A percentile compares a stretch with the other conserved stretches of the same genome.
Evolutionary conservation across 2,113 vertebrate genomes (phyloP).

Genomic region (Pungitius pungitius): DNA sequence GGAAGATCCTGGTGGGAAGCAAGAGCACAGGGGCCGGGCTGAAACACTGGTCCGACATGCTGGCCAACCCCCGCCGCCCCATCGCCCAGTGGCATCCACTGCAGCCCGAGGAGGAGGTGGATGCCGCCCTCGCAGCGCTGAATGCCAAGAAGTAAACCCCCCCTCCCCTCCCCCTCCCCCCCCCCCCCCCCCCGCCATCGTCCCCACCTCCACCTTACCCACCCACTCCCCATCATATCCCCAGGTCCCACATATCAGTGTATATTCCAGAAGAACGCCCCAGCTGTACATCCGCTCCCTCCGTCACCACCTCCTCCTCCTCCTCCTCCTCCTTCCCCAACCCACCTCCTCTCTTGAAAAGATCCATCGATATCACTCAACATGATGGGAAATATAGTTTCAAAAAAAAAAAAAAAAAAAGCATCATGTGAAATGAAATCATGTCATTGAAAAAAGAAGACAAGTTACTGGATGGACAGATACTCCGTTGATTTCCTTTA

Average conservation of each 20-base stretch:
- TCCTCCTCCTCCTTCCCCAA: not conserved
- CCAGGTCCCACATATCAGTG: slow-evolving; percentile 55
- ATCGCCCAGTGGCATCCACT: slow-evolving; percentile 99
- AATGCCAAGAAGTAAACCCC: slow-evolving; percentile 91
- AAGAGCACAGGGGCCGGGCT: slow-evolving; percentile 92
- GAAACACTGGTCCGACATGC: slow-evolving; percentile 98
- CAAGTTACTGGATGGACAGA: slow-evolving; percentile 71
- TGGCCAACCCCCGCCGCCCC: slow-evolving; percentile 95
- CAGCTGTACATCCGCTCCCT: slow-evolving; percentile 33
- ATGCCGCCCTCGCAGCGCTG: slow-evolving; percentile 85
- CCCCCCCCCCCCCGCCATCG: slow-evolving; percentile 19
- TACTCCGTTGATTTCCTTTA: slow-evolving; percentile 77
- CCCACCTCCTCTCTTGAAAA: slow-evolving; percentile 51
- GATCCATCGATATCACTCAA: slow-evolving; percentile 63
- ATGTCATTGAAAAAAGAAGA: slow-evolving; percentile 72
- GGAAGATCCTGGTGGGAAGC: slow-evolving; percentile 94
- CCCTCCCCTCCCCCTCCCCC: slow-evolving; percentile 19
- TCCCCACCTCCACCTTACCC: slow-evolving; percentile 24
- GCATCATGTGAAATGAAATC: slow-evolving; percentile 61
- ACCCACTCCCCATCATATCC: slow-evolving; percentile 48
- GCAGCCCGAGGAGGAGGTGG: slow-evolving; percentile 97
- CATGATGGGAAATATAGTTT: slow-evolving; percentile 69
- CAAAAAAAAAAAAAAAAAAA: slow-evolving; percentile 54
- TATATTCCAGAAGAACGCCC: slow-evolving; percentile 64
- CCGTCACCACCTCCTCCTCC: not conserved